Base-by-base conservation (phyloP, 2,113 vertebrate species). In the Macquaria ambigua region DNA sequence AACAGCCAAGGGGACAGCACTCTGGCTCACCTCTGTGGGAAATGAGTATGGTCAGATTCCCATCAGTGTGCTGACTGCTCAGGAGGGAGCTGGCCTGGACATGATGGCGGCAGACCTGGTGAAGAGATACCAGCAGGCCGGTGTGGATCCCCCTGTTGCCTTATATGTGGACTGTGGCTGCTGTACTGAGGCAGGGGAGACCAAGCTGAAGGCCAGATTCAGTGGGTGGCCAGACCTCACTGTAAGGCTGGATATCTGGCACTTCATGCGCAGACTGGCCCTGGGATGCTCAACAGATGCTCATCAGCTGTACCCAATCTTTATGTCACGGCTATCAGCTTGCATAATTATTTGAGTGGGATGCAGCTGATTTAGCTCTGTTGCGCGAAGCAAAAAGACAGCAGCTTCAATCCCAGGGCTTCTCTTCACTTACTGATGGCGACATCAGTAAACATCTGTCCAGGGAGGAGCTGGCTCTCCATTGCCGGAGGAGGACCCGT, bases 111-210 rank as follows among this genome's bases (percentile, higher is more conserved):
- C 25, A 6, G 68, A 28, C 4, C 50, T 71, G 68, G 68, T 71
- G 2, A 61, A 50, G 53, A 37, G 68, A 16, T 77, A 85, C 56
- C 56, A 18, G 37, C 58, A 52, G 50, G 74, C 83, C 3, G 31
- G 31, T 48, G 55, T 77, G 46, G 58, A 53, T 59, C 83, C 80
- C 18, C 80, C 76, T 59, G 48, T 53, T 16, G 46, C 8, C 8
- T 14, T 83, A 3, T 80, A 85, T 34, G 72, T 89, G 39, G 78
- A 86, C 55, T 75, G 81, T 75, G 46, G 66, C 1, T 87, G 86
- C 77, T 84, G 86, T 18, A 6, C 50, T 52, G 50, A 52, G 50
- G 50, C 50, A 18, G 50, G 5, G 1, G 56, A 58, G n/a, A 58
- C 64, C 46, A 83, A 80, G 48, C 56, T 80, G 3, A 37, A 71